Evolutionary conservation across 53 echinoderm and acorn worm genomes (phyloP).

Genomic region (Astropecten irregularis): DNA sequence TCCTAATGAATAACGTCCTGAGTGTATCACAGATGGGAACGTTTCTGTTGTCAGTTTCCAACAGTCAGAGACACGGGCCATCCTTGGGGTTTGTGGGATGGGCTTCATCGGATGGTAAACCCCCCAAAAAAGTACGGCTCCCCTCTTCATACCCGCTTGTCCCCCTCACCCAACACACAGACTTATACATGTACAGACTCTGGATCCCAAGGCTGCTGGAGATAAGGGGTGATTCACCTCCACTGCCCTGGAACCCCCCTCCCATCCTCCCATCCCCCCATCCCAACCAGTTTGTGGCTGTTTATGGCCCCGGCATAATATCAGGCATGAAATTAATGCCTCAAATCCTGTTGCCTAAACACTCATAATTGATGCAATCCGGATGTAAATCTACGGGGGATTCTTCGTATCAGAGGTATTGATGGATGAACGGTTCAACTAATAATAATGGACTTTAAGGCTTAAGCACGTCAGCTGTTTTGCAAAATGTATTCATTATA

Average conservation of each 20-base stretch:
- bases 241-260: background rate
- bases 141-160: too few species aligned
- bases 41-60: background rate
- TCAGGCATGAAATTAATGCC: constrained; percentile 50
- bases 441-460: background rate
- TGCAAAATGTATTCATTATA: too few species aligned
- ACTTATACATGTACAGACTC: too few species aligned
- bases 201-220: background rate
- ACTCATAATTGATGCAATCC: constrained; percentile 56
- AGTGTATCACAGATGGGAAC: constrained; percentile 21
- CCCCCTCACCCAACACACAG: too few species aligned
- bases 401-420: background rate
- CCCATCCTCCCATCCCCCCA: background rate
- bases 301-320: too few species aligned
- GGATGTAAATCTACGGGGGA: constrained; percentile 38
- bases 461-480: background rate
- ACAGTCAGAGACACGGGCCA: background rate
- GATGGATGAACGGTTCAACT: background rate
- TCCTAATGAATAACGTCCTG: constrained; percentile 51
- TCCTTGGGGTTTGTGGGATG: too few species aligned
- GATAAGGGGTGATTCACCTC: constrained; percentile 26
- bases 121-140: constrained; percentile 38
- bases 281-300: too few species aligned
- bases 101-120: too few species aligned
- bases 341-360: constrained; percentile 38